Base-by-base conservation (phyloP, 2,888 invertebrate genomes). In the Heliconius ismenius region DNA sequence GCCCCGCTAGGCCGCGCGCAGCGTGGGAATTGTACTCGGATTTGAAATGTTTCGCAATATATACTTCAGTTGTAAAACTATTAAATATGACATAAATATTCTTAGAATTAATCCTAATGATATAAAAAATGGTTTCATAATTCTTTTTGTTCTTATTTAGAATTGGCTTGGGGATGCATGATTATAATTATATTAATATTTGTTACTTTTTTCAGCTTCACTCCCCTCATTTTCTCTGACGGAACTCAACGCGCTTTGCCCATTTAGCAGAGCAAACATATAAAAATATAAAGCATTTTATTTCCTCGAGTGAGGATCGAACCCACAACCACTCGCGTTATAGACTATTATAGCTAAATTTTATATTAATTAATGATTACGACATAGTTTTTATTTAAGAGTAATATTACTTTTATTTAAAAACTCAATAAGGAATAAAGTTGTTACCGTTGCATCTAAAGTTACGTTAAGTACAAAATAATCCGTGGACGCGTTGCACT, bases 1-100 rank as follows among this genome's bases (percentile, higher is more conserved):
- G 87, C 82, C 85, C 86, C 86, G 84, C 87, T 81, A 83, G 81
- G 83, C 82, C 82, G 85, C 86, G 86, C 87, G 87, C 89, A 89
- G 88, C 93, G 93, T 93, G 93, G 93, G 93, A 94, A 93, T 87
- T 84, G 89, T 88, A 91, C 92, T 93, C 92, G 89, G 92, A 90
- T 87, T 88, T 83, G 84, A 90, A 89, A 86, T 88, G 87, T 92
- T 92, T 93, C 87, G 92, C 90, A 92, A 93, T 90, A 84, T 87
- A 86, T 86, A 86, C 87, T 89, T 88, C 86, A 80, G 79, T 80
- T 83, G 80, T 73, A 39, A 73, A 73, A 62, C 73, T 62, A 62
- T 73, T 62, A 18, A 43, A 62, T 67, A 26, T 67, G 13, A 39
- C 67, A 67, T 13, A 65, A 65, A 65, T 67, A 43, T 39, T 7